Base-by-base conservation (phyloP, 2,797 vertebrate genomes). In the Phrynocephalus forsythii region DNA sequence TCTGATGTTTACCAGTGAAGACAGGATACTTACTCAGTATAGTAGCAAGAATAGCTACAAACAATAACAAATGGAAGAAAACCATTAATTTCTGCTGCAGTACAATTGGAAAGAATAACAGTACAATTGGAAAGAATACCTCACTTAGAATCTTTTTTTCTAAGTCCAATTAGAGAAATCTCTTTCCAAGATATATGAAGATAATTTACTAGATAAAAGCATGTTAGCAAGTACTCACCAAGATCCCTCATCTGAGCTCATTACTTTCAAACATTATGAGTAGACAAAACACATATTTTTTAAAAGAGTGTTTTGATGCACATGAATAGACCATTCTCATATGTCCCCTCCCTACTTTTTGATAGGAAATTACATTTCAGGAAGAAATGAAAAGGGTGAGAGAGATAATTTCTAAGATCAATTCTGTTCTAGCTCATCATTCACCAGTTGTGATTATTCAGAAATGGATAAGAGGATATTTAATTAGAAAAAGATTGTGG, bases 391-490 rank as follows among this genome's bases (percentile, higher is more conserved):
- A 93, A 84, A 83, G 56, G 28, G 87, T 97, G n/a, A 94, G 90
- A 50, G 28, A 90, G 86, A 83, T 95, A 86, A 94, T 96, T 89
- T 92, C 95, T 77, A 95, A 94, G 87, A 96, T 97, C 91, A 97
- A 97, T 93, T 78, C 63, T 86, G 95, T 97, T 92, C 91, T 97
- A 87, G 94, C 96, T 75, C 86, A 94, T 91, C 94, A 95, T 88
- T 97, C 96, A 79, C 96, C 96, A 84, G 93, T 97, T 82, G 91
- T 97, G 88, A 97, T 97, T 92, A 83, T 97, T 91, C 96, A 97
- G 91, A 96, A 94, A 92, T 97, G 96, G 96, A 95, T 96, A 85
- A 94, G 96, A 91, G 97, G 96, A 73, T 92, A 96, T 92, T 92
- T 97, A 85, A 93, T 91, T 83, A 96, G 97, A 86, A 96, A 94